Percentiles rank a stretch among this genome's conserved stretches.
Evolutionary conservation across 2,888 invertebrate genomes (phyloP).

Genomic region (Erebia ligea): DNA sequence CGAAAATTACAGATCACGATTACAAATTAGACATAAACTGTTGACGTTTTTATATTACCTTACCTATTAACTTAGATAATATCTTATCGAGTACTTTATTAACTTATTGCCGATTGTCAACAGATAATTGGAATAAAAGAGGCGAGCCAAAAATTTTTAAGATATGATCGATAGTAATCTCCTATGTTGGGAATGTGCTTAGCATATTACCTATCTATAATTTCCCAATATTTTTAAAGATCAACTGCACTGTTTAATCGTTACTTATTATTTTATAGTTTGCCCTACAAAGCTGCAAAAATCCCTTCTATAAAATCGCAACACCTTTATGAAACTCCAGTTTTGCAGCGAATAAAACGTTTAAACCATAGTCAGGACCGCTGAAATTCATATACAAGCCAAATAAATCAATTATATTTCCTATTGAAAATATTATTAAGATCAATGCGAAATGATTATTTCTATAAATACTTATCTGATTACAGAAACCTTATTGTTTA

Average conservation of each 20-base stretch:
- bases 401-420: background rate
- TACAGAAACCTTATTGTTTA: background rate
- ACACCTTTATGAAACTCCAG: background rate
- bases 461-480: background rate
- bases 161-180: conserved; percentile 1
- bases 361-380: background rate
- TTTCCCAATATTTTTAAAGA: background rate
- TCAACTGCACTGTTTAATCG: background rate
- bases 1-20: conserved; percentile 3
- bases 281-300: background rate
- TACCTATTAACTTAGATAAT: conserved; percentile 24
- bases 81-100: conserved; percentile 28
- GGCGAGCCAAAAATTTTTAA: conserved; percentile 11
- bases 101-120: conserved; percentile 22
- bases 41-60: conserved; percentile 14
- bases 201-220: background rate
- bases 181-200: background rate
- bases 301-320: background rate
- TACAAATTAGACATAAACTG: conserved; percentile 7
- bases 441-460: background rate
- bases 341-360: background rate
- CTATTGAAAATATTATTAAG: background rate
- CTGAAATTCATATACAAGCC: background rate
- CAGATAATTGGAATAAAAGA: conserved; percentile 13
- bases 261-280: too few species aligned